phyloP scores from a whole-genome alignment of 2,113 vertebrate species.

The Oncorhynchus tshawytscha region DNA sequence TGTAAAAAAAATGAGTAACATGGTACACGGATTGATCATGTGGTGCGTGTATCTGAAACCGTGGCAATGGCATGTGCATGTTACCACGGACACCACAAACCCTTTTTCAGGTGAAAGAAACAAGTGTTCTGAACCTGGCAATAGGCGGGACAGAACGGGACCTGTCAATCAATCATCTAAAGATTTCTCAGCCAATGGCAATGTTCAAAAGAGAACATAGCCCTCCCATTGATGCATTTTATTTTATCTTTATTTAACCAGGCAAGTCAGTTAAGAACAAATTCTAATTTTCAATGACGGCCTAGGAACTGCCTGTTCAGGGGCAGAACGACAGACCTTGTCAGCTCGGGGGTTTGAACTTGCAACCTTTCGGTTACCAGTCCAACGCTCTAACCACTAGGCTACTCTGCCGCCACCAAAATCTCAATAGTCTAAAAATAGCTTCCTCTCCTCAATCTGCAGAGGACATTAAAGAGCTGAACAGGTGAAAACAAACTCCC shows the following conservation, averaged over 20 bases:
- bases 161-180: conserved; percentile 7
- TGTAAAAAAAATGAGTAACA: conserved; percentile 31
- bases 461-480: too few species aligned
- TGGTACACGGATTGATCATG: conserved; percentile 23
- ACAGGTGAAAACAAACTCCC: too few species aligned
- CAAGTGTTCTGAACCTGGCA: conserved; percentile 17
- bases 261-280: too few species aligned
- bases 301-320: too few species aligned
- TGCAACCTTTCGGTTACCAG: too few species aligned
- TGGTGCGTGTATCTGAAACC: conserved; percentile 17
- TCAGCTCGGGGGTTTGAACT: too few species aligned
- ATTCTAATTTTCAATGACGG: too few species aligned
- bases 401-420: too few species aligned
- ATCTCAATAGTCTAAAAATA: neutral
- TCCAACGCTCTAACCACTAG: too few species aligned
- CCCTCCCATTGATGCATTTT: neutral
- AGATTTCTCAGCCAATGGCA: neutral
- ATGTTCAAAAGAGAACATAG: conserved; percentile 17
- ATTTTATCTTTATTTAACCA: too few species aligned
- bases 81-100: conserved; percentile 32
- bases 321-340: too few species aligned
- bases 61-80: conserved; percentile 15
- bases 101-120: conserved; percentile 21
- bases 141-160: conserved; percentile 15
- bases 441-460: neutral